Percentiles rank a stretch among this genome's conserved stretches.
Conservation (phyloP, 2,797 vertebrate genomes). For the Manis pentadactyla region DNA sequence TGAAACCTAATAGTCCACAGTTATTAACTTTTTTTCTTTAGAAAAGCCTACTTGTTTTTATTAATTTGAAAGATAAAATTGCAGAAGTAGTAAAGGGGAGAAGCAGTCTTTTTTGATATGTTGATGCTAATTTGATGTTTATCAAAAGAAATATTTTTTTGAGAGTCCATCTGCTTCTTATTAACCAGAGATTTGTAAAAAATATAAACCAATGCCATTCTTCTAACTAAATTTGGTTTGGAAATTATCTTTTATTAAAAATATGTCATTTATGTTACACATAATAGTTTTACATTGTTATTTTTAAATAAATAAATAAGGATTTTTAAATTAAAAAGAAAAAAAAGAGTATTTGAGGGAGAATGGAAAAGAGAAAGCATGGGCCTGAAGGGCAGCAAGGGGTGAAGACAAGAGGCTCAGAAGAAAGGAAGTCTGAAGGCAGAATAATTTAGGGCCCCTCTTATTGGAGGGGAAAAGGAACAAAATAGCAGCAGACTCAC, state of each 20-base stretch:
- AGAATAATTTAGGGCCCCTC: not conserved
- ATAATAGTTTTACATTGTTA: too few species aligned
- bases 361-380: not conserved
- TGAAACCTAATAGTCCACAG: not conserved
- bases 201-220: not conserved
- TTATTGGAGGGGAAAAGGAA: not conserved
- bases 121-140: not conserved
- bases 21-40: conserved; percentile 30
- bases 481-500: too few species aligned
- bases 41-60: conserved; percentile 26
- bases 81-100: not conserved
- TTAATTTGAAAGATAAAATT: conserved; percentile 36
- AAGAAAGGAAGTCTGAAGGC: not conserved
- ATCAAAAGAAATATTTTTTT: too few species aligned
- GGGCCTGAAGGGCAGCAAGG: not conserved
- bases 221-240: conserved; percentile 4
- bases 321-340: too few species aligned
- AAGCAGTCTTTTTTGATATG: not conserved
- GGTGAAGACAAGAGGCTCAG: not conserved
- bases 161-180: not conserved
- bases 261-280: too few species aligned
- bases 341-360: not conserved
- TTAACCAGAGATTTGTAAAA: not conserved
- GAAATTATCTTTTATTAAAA: not conserved
- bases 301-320: too few species aligned